A percentile compares a stretch with the other conserved stretches of the same genome.
phyloP scores from a whole-genome alignment of 2,113 vertebrate genomes.

The Xyliphius kryptos region DNA sequence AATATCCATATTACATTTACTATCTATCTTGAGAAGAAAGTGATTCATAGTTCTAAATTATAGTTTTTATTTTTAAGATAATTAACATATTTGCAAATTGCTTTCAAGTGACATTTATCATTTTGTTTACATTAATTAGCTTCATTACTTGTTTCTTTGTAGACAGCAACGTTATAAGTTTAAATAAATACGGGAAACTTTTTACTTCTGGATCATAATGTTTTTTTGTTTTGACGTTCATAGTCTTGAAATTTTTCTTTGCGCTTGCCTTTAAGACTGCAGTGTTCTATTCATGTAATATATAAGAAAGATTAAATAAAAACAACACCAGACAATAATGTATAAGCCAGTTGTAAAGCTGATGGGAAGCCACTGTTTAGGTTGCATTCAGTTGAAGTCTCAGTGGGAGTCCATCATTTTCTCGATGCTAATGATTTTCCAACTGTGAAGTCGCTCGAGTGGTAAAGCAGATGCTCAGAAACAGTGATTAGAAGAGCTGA shows the following conservation, averaged over 20 bases:
- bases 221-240: not conserved
- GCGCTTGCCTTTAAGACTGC: not conserved
- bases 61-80: too few species aligned
- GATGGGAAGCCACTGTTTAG: conserved; percentile 5
- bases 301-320: conserved; percentile 2
- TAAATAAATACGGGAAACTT: too few species aligned
- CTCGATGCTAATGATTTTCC: conserved; percentile 20
- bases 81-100: too few species aligned
- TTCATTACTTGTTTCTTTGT: too few species aligned
- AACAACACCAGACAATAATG: not conserved
- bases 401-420: conserved; percentile 23
- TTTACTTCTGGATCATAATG: not conserved
- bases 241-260: not conserved
- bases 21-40: too few species aligned
- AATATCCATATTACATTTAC: too few species aligned
- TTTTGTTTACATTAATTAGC: too few species aligned
- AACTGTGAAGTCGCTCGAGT: conserved; percentile 1
- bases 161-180: too few species aligned
- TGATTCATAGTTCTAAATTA: too few species aligned
- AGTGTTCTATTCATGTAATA: not conserved
- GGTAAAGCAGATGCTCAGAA: conserved; percentile 10
- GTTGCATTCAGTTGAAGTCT: conserved; percentile 11
- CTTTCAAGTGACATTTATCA: too few species aligned
- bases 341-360: not conserved
- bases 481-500: conserved; percentile 25